phyloP scores from a whole-genome alignment of 2,888 invertebrate genomes.

The Antheraea assamensis region DNA sequence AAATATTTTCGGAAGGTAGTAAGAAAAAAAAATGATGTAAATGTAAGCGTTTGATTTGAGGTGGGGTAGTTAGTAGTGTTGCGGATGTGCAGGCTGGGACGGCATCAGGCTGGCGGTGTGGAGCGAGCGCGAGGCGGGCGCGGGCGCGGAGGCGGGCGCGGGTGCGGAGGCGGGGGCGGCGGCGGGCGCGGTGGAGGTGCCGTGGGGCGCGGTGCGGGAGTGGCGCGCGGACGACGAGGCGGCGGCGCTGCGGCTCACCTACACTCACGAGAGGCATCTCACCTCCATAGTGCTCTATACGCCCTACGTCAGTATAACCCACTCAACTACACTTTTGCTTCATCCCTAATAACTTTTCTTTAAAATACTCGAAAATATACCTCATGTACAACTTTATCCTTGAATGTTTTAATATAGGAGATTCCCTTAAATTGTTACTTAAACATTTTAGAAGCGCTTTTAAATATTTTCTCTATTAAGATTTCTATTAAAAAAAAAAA shows the following conservation, averaged over 20 bases:
- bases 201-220: slow-evolving; percentile 91
- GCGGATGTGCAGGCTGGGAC: slow-evolving; percentile 72
- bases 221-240: slow-evolving; percentile 97
- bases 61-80: too few species aligned
- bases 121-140: slow-evolving; percentile 80
- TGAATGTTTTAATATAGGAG: too few species aligned
- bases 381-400: too few species aligned
- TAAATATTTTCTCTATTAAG: too few species aligned
- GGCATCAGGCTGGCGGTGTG: slow-evolving; percentile 92
- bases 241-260: slow-evolving; percentile 94
- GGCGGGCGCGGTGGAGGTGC: slow-evolving; percentile 86
- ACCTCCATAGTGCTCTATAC: slow-evolving; percentile 68
- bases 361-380: too few species aligned
- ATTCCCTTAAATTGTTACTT: too few species aligned
- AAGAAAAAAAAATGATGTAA: too few species aligned
- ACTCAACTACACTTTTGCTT: background rate
- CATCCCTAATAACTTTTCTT: too few species aligned
- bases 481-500: too few species aligned
- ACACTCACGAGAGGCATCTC: slow-evolving; percentile 70
- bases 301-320: slow-evolving; percentile 56
- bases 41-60: too few species aligned
- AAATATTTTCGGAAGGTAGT: too few species aligned
- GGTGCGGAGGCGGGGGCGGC: slow-evolving; percentile 84
- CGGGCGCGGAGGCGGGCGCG: slow-evolving; percentile 75
- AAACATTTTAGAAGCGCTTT: too few species aligned